These are phyloP conservation scores for Simalia tracyae DNA, from an alignment of 2,797 vertebrate genomes.

Conservation along the genomic window DNA sequence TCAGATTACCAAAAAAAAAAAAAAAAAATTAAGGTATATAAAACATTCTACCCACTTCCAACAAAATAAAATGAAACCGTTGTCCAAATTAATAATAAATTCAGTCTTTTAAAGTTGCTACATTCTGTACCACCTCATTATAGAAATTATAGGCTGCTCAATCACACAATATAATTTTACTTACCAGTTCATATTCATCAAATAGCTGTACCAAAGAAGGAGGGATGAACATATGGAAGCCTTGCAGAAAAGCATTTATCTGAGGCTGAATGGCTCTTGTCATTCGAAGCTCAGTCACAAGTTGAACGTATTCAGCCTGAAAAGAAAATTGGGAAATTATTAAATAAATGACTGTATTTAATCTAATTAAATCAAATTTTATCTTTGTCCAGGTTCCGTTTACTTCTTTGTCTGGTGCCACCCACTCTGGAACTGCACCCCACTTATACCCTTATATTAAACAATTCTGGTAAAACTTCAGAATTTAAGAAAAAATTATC, in stretches of 20 bases:
- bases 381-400: neutral
- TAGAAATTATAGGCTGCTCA: neutral
- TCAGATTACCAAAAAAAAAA: neutral
- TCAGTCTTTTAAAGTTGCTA: neutral
- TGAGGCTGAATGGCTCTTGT: constrained; percentile 98
- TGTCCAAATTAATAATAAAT: neutral
- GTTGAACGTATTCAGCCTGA: constrained; percentile 96
- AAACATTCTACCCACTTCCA: neutral
- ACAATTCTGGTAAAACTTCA: neutral
- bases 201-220: constrained; percentile 96
- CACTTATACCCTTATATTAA: neutral
- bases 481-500: neutral
- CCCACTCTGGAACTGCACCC: neutral
- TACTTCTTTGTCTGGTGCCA: neutral
- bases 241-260: constrained; percentile 95
- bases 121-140: constrained; percentile 3
- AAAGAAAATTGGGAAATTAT: neutral
- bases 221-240: constrained; percentile 97
- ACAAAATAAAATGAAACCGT: neutral
- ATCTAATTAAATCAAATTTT: neutral
- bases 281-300: constrained; percentile 98
- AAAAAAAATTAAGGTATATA: neutral
- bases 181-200: constrained; percentile 97
- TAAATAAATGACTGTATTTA: neutral
- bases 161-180: constrained; percentile 54